phyloP scores from a whole-genome alignment of 2,888 invertebrate species.

The Tipula vernalis region DNA sequence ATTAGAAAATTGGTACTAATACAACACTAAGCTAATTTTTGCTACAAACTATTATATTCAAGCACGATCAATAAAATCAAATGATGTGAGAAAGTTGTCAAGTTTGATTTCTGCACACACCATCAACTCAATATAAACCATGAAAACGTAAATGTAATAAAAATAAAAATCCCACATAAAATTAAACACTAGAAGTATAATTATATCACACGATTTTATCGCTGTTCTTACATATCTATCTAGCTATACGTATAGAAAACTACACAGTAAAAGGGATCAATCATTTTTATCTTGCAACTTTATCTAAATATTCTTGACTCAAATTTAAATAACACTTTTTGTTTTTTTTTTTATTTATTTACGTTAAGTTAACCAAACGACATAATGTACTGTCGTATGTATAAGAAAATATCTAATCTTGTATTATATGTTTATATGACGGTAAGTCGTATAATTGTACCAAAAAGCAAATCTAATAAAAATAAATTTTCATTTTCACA shows the following conservation, averaged over 20 bases:
- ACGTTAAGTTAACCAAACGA: background rate
- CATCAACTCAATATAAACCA: background rate
- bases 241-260: background rate
- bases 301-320: background rate
- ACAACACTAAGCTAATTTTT: background rate
- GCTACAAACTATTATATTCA: background rate
- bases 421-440: background rate
- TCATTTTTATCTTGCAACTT: background rate
- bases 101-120: background rate
- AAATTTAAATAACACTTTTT: background rate
- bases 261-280: background rate
- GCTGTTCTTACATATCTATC: background rate
- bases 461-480: background rate
- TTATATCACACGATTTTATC: background rate
- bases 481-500: background rate
- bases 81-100: background rate
- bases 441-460: background rate
- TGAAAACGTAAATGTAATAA: background rate
- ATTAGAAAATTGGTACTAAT: background rate
- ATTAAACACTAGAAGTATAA: background rate
- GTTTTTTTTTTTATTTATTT: background rate
- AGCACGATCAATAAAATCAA: background rate
- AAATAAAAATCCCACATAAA: constrained; percentile 1
- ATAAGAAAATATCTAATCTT: background rate
- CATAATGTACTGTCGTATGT: background rate